These are phyloP conservation scores for Hirundichthys speculiger DNA, from an alignment of 2,113 vertebrate genomes.

Conservation along the genomic window DNA sequence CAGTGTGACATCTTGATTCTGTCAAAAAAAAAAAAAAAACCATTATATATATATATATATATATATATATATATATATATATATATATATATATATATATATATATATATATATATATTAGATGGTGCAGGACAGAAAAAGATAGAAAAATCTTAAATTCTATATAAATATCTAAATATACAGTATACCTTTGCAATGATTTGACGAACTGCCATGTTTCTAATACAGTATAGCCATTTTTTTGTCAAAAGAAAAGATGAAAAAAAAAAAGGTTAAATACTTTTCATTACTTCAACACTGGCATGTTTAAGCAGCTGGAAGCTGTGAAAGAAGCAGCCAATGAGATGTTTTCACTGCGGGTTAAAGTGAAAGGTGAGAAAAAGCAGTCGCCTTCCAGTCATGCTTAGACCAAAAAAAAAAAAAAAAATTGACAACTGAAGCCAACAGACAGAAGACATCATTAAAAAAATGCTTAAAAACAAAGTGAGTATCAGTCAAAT, in stretches of 20 bases:
- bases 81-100: too few species aligned
- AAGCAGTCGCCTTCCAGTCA: conserved; percentile 54
- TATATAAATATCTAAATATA: conserved; percentile 84
- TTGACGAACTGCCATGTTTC: conserved; percentile 63
- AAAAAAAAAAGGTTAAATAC: conserved; percentile 55
- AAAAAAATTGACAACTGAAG: conserved; percentile 32
- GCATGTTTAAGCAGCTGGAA: conserved; percentile 42
- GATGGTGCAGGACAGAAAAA: conserved; percentile 57
- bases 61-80: too few species aligned
- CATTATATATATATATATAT: too few species aligned
- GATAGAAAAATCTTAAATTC: conserved; percentile 71
- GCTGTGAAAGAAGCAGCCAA: conserved; percentile 40
- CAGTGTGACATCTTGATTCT: conserved; percentile 57
- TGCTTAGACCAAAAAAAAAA: conserved; percentile 16
- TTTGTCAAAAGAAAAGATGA: conserved; percentile 40
- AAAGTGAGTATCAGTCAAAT: conserved; percentile 60
- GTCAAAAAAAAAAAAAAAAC: conserved; percentile 21
- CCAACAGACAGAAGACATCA: conserved; percentile 12
- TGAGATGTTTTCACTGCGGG: conserved; percentile 63
- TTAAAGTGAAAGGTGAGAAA: conserved; percentile 54
- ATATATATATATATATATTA: conserved; percentile 55
- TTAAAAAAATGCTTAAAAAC: conserved; percentile 59
- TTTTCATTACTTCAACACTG: conserved; percentile 66
- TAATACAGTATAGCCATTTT: conserved; percentile 60
- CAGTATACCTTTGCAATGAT: conserved; percentile 70